phyloP scores from a whole-genome alignment of 2,113 vertebrate genomes.

The Corythoichthys intestinalis region DNA sequence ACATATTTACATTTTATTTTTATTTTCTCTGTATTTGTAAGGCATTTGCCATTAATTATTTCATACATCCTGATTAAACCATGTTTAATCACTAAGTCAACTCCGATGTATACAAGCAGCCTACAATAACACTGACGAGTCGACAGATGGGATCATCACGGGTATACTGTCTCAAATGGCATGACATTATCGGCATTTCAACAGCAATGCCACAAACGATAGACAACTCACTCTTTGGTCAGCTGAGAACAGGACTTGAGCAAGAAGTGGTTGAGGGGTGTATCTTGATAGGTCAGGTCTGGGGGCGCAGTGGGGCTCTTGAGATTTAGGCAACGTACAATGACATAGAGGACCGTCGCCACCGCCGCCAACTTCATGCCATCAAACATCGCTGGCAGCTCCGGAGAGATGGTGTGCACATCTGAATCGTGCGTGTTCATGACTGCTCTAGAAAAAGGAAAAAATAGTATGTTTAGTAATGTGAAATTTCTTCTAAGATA shows the following conservation, averaged over 20 bases:
- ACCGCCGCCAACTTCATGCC: constrained; percentile 95
- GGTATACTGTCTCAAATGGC: constrained; percentile 29
- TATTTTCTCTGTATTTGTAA: constrained; percentile 17
- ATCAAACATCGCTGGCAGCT: constrained; percentile 94
- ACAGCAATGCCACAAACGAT: constrained; percentile 26
- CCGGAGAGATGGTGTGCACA: constrained; percentile 74
- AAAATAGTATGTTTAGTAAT: neutral
- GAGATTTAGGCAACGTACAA: constrained; percentile 93
- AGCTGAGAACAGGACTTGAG: constrained; percentile 91
- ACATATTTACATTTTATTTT: constrained; percentile 2
- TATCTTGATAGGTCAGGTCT: constrained; percentile 89
- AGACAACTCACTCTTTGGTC: constrained; percentile 95
- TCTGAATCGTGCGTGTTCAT: constrained; percentile 69
- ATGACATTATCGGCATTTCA: constrained; percentile 5
- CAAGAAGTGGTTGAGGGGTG: constrained; percentile 84
- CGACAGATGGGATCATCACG: constrained; percentile 22
- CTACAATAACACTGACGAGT: constrained; percentile 14
- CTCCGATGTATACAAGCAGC: constrained; percentile 10
- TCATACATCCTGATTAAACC: neutral
- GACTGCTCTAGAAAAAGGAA: constrained; percentile 47
- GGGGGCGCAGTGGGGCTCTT: constrained; percentile 94
- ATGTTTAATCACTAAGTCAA: constrained; percentile 4
- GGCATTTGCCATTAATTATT: constrained; percentile 4
- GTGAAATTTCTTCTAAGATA: neutral
- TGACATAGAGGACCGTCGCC: constrained; percentile 89